Base-by-base conservation (phyloP, 1,140 invertebrate species). In the Dendrolimus punctatus region DNA sequence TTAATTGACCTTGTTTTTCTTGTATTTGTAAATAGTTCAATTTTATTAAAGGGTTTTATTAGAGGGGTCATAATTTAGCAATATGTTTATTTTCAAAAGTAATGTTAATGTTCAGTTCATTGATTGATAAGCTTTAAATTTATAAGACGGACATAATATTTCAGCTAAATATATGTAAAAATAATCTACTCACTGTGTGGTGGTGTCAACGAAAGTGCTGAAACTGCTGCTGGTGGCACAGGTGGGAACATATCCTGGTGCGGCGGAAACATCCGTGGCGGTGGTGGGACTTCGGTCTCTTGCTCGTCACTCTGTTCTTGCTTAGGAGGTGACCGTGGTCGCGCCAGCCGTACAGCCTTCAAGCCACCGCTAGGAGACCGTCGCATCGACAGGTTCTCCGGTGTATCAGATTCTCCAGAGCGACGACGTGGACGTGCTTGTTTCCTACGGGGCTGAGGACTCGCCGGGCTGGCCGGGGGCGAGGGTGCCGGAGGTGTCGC, bases 351-450 rank as follows among this genome's bases (percentile, higher is more conserved):
- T 51, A 87, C 73, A 0, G 91, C 89, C 6, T 65, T 87, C 75
- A 66, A 90, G 85, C n/a, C 91, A 6, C 92, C 90, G 51, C 91
- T 89, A 7, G 89, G 88, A n/a, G 90, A 88, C 0, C 90, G 88
- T 6, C 88, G 82, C 63, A 87, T 85, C 0, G 87, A 90, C 53
- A 90, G 63, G 62, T 85, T 85, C 55, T 85, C 82, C 0, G 87
- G 89, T 0, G 78, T 80, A 39, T 83, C 82, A 0, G 79, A 79
- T 63, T 96, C 95, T 0, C 94, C 94, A 0, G 94, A 96, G 63
- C 95, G 89, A 61, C 95, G 87, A 23, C 95, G 78, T 3, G 95
- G 95, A 8, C 95, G 84, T 2, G 95, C 95, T 80, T 96, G 92
- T 67, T 95, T 95, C 40, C 94, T 87, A 39, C 94, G 83, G 1